Base-by-base conservation (phyloP, 2,888 invertebrate species). In the Hyalella azteca region DNA sequence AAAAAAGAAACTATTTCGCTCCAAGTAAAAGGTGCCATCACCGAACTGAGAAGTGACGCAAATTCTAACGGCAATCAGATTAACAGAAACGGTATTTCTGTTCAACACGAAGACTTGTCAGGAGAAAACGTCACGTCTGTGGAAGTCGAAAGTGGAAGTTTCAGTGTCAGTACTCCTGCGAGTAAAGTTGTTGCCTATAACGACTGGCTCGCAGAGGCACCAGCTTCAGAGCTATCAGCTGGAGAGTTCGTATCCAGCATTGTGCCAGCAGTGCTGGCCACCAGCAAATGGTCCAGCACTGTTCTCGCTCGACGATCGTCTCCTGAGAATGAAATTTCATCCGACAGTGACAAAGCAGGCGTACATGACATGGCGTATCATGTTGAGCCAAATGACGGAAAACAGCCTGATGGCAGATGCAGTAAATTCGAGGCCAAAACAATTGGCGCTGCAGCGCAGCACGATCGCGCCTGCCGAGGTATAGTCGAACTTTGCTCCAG, bases 251-350 rank as follows among this genome's bases (percentile, higher is more conserved):
- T 66, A n/a, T 36, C 36, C 36, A 66, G 66, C 36, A 11, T 32
- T 36, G 36, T 66, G 36, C 66, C 66, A 15, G 36, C 66, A 36
- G 66, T 66, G 36, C 66, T 66, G 36, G 19, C 66, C 13, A 36
- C 66, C 19, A 66, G 66, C 36, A 66, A 66, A 39, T 66, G 66
- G 66, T 32, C 66, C 19, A 66, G 66, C 36, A 36, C 66, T 13
- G 66, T 66, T 11, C 29, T 66, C 19, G 22, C 32, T 0, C 32
- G 66, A 29, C 66, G 66, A 3, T 36, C 39, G 4, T 36, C 66
- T 2, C 66, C 66, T 36, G 66, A 66, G 36, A 54, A 54, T 26
- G 54, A 54, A 19, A 54, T 54, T n/a, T n/a, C n/a, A n/a, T n/a
- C n/a, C n/a, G n/a, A n/a, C n/a, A n/a, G n/a, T n/a, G n/a, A n/a